These are phyloP conservation scores for Triplophysa siluroides DNA, from an alignment of 2,113 vertebrate genomes.

Conservation along the genomic window DNA sequence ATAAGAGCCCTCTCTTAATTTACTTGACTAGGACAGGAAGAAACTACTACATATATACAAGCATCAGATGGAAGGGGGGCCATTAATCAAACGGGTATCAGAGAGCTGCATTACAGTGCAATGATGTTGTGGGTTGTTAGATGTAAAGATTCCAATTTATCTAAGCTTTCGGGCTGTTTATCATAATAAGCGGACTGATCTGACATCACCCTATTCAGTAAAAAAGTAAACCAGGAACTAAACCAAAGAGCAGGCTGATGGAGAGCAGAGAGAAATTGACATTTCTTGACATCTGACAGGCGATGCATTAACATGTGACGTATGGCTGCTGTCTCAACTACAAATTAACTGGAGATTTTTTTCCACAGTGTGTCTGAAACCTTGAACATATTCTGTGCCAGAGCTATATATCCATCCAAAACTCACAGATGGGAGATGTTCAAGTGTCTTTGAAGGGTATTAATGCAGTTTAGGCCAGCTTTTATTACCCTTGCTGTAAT, in stretches of 20 bases:
- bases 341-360: conserved; percentile 1
- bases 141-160: conserved; percentile 4
- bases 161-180: background rate
- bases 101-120: background rate
- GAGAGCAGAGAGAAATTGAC: background rate
- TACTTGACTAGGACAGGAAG: conserved; percentile 46
- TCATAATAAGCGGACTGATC: background rate
- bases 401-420: no score
- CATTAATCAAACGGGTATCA: conserved; percentile 1
- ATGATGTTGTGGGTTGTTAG: conserved; percentile 6
- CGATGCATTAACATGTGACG: background rate
- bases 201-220: background rate
- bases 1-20: conserved; percentile 54
- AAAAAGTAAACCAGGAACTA: background rate
- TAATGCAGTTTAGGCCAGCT: background rate
- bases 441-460: background rate
- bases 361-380: background rate
- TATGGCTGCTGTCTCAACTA: background rate
- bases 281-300: background rate
- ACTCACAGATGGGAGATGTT: no score
- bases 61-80: background rate
- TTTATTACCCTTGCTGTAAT: no score
- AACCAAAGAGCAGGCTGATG: background rate
- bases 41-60: conserved; percentile 26
- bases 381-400: background rate